Evolutionary conservation across 2,113 vertebrate genomes (phyloP).

Genomic region (Pomatostomus ruficeps): DNA sequence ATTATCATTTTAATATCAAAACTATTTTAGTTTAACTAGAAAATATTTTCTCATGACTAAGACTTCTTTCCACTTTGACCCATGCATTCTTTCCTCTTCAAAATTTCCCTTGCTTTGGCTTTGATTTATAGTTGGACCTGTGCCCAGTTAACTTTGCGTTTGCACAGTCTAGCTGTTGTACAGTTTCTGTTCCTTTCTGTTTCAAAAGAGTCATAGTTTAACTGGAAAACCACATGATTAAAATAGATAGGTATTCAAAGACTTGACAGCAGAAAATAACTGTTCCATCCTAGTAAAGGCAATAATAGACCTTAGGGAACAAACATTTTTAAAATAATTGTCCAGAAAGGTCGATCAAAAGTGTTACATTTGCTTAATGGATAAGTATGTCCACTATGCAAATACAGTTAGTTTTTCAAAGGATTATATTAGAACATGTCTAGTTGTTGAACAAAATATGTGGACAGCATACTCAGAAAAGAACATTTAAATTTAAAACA

Average conservation of each 20-base stretch:
- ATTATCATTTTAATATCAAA: constrained; percentile 56
- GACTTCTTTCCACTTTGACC: constrained; percentile 52
- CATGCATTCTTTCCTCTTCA: constrained; percentile 62
- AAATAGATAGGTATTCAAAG: neutral
- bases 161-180: constrained; percentile 28
- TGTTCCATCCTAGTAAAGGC: neutral
- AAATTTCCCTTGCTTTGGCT: constrained; percentile 58
- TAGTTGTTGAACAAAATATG: neutral
- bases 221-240: constrained; percentile 41
- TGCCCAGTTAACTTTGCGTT: constrained; percentile 28
- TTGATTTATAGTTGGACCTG: constrained; percentile 45
- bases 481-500: neutral
- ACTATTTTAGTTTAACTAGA: constrained; percentile 48
- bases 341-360: neutral
- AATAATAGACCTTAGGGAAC: neutral
- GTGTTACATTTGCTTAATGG: neutral
- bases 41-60: constrained; percentile 53
- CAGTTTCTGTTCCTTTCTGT: constrained; percentile 18
- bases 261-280: neutral
- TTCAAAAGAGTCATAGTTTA: constrained; percentile 41
- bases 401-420: neutral
- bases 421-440: neutral
- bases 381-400: neutral
- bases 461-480: neutral
- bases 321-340: neutral